Percentiles rank a stretch among this genome's conserved stretches.
These are phyloP conservation scores for Pandion haliaetus DNA, from an alignment of 2,113 vertebrate species.

Conservation along the genomic window DNA sequence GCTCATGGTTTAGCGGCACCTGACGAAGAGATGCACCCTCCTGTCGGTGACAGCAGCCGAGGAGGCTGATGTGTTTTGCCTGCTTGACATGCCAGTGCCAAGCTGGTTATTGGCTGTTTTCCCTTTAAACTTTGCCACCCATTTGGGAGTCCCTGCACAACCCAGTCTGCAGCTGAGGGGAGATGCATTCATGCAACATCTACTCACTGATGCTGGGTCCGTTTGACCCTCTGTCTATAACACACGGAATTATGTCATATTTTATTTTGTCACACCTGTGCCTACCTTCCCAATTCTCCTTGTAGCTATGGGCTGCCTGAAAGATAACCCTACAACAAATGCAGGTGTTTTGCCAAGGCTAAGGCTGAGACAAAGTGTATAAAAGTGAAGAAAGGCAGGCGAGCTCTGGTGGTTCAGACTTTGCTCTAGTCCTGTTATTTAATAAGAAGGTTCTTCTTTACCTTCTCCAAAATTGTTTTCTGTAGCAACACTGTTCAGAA, in stretches of 20 bases:
- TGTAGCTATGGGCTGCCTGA: neutral
- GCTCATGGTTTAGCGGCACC: neutral
- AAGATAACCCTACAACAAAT: neutral
- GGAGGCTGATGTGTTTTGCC: neutral
- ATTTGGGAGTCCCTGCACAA: neutral
- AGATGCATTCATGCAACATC: neutral
- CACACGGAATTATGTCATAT: neutral
- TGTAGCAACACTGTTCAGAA: neutral
- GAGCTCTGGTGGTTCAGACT: neutral
- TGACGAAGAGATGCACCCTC: neutral
- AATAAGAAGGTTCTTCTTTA: neutral
- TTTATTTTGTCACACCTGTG: neutral
- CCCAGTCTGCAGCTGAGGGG: neutral
- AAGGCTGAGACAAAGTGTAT: neutral
- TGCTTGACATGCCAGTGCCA: neutral
- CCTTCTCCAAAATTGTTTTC: neutral
- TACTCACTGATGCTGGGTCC: neutral
- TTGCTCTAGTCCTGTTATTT: neutral
- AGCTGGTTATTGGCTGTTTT: neutral
- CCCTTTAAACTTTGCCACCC: neutral
- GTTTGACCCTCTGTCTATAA: neutral
- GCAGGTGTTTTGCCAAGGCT: neutral
- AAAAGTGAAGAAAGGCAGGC: neutral
- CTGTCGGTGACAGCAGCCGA: rapidly evolving
- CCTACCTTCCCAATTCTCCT: neutral